Conservation (phyloP, 2,888 invertebrate species). For the Pterostichus niger region DNA sequence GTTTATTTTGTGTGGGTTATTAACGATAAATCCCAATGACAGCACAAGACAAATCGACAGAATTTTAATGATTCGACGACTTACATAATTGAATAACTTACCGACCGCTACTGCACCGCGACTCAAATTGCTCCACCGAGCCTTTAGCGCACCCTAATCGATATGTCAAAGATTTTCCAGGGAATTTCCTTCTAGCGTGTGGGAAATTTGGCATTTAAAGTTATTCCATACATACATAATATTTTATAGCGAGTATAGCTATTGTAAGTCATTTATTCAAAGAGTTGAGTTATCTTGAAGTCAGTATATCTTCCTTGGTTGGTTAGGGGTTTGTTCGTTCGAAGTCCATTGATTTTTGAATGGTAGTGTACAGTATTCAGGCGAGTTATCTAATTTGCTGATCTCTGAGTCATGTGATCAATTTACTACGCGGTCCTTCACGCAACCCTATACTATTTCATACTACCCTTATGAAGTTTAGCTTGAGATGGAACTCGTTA, state of each 20-base stretch:
- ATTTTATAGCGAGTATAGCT: not conserved
- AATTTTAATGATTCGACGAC: constrained; percentile 10
- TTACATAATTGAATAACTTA: constrained; percentile 10
- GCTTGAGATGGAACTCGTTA: too few species aligned
- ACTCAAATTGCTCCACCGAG: not conserved
- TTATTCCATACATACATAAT: constrained; percentile 8
- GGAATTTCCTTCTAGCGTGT: not conserved
- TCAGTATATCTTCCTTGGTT: not conserved
- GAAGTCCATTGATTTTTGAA: too few species aligned
- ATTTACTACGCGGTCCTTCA: too few species aligned
- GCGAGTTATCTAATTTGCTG: too few species aligned
- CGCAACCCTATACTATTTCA: too few species aligned
- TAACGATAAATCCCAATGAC: not conserved
- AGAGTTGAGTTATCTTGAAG: not conserved
- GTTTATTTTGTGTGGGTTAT: too few species aligned
- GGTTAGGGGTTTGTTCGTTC: too few species aligned
- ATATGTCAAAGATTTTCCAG: constrained; percentile 8
- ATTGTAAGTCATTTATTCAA: not conserved
- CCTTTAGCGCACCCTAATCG: not conserved
- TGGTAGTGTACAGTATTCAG: too few species aligned
- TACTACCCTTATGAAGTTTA: too few species aligned
- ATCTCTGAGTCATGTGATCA: too few species aligned
- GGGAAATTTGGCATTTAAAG: not conserved
- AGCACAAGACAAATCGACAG: constrained; percentile 8
- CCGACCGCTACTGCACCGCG: not conserved